Conservation (phyloP, 2,888 invertebrate species). For the Agrilus mali region DNA sequence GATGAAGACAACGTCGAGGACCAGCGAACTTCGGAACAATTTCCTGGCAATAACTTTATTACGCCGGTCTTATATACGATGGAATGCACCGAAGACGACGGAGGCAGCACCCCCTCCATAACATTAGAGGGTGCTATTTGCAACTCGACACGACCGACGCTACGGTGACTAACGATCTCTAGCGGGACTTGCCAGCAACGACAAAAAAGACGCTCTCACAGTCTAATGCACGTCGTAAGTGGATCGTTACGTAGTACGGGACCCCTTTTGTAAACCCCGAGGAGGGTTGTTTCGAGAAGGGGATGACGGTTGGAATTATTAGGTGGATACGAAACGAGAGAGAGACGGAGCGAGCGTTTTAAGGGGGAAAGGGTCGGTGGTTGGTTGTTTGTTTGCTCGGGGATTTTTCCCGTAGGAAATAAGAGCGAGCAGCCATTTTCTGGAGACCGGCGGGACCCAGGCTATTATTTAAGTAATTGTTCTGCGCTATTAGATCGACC, state of each 20-base stretch:
- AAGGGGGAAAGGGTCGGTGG: constrained; percentile 9
- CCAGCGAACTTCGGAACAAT: no score
- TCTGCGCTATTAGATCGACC: constrained; percentile 31
- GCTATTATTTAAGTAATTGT: constrained; percentile 35
- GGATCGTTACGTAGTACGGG: constrained; percentile 28
- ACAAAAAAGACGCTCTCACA: constrained; percentile 20
- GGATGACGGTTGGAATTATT: neutral
- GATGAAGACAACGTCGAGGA: no score
- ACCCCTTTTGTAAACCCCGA: constrained; percentile 25
- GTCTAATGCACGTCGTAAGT: constrained; percentile 25
- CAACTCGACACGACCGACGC: no score
- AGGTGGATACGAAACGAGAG: constrained; percentile 7
- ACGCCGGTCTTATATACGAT: no score
- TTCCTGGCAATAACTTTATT: no score
- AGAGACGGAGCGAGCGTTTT: no score
- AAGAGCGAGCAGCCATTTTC: constrained; percentile 34
- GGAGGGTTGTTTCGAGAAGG: no score
- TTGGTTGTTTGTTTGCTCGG: constrained; percentile 26
- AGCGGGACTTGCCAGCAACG: no score
- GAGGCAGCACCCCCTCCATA: no score
- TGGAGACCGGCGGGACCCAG: constrained; percentile 18
- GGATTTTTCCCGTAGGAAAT: constrained; percentile 32
- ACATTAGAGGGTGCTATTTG: no score
- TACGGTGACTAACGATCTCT: no score
- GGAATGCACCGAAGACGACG: no score